phyloP scores from a whole-genome alignment of 2,888 invertebrate genomes.

The Leptinotarsa juncta region DNA sequence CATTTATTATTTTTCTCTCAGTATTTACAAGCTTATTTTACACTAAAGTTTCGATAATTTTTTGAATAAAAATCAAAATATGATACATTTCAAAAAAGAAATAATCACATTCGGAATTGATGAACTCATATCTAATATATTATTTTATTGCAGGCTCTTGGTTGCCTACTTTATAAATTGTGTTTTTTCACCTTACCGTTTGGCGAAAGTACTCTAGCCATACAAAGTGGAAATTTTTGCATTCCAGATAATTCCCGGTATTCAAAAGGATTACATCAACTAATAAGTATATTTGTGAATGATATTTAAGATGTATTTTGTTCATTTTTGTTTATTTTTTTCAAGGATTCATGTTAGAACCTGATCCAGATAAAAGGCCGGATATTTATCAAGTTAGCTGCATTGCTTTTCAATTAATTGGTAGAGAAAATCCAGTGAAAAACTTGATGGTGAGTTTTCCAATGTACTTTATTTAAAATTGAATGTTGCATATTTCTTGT shows the following conservation, averaged over 20 bases:
- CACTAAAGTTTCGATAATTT: too few species aligned
- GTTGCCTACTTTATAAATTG: conserved; percentile 88
- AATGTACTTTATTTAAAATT: not conserved
- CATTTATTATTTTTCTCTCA: too few species aligned
- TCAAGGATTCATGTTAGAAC: conserved; percentile 83
- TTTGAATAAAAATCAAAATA: too few species aligned
- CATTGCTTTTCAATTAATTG: conserved; percentile 77
- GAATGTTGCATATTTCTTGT: not conserved
- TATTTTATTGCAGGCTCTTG: conserved; percentile 75
- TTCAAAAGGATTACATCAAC: conserved; percentile 76
- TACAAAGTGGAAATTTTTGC: conserved; percentile 88
- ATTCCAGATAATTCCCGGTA: conserved; percentile 85
- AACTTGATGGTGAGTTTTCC: conserved; percentile 77
- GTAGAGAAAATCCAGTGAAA: conserved; percentile 82
- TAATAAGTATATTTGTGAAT: conserved; percentile 73
- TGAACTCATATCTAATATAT: not conserved
- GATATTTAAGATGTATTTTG: conserved; percentile 26
- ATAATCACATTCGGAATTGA: too few species aligned
- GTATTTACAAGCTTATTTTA: too few species aligned
- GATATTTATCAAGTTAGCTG: conserved; percentile 88
- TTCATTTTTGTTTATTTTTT: conserved; percentile 21
- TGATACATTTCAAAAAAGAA: too few species aligned
- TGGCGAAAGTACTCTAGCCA: conserved; percentile 92
- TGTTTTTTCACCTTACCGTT: conserved; percentile 92
- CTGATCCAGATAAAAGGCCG: conserved; percentile 83